Conservation (phyloP, 2,797 vertebrate species). For the Aldrovandia affinis region DNA sequence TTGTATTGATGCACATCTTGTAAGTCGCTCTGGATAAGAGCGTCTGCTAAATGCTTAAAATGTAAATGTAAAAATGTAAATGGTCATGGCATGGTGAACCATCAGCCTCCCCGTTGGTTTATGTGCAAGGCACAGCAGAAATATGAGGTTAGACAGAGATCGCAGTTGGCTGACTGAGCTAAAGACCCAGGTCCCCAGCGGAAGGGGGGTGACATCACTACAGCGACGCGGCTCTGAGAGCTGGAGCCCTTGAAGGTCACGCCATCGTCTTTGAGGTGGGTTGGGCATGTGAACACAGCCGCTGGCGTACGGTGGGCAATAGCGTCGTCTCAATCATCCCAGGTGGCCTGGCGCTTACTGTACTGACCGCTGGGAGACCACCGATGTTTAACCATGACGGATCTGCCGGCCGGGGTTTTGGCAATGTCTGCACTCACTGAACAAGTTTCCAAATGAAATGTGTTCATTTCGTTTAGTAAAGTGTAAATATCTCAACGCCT, state of each 20-base stretch:
- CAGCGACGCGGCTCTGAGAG: neutral
- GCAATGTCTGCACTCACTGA: neutral
- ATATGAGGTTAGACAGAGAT: no score
- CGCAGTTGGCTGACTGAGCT: no score
- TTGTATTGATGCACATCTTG: no score
- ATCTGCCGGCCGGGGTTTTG: neutral
- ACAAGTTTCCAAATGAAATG: neutral
- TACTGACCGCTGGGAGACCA: neutral
- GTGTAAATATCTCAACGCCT: no score
- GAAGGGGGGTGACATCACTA: neutral
- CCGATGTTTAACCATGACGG: neutral
- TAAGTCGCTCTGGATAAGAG: no score
- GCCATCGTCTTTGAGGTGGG: neutral
- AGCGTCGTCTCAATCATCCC: neutral
- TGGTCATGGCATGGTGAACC: no score
- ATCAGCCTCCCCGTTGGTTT: no score
- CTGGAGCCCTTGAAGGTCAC: neutral
- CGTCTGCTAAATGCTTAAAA: no score
- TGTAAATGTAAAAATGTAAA: no score
- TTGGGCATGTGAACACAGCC: neutral
- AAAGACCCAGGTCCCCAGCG: no score
- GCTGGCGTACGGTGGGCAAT: neutral
- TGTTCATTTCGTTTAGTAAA: neutral
- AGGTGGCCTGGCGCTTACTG: no score
- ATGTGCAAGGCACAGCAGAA: no score